Conservation (phyloP, 2,888 invertebrate species). For the Epirrita christyi region DNA sequence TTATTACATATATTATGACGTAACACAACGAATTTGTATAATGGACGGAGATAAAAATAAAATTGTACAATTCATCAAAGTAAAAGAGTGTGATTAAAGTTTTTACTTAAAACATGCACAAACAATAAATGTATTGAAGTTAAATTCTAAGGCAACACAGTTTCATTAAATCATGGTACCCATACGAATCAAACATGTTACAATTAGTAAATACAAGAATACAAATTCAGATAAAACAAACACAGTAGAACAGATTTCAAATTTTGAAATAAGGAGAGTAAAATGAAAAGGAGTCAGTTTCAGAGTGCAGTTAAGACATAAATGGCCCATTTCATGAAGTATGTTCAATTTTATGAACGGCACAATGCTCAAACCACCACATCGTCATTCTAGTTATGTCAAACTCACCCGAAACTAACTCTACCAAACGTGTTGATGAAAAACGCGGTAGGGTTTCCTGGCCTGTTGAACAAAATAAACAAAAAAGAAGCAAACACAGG, state of each 20-base stretch:
- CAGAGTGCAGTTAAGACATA: constrained; percentile 81
- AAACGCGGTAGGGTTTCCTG: constrained; percentile 88
- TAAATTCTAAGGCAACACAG: constrained; percentile 39
- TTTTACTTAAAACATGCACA: constrained; percentile 42
- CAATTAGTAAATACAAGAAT: constrained; percentile 40
- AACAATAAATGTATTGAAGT: constrained; percentile 38
- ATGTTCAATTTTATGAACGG: constrained; percentile 71
- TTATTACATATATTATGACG: constrained; percentile 25
- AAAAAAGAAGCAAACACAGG: constrained; percentile 77
- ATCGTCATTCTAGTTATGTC: constrained; percentile 79
- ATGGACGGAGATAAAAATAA: constrained; percentile 21
- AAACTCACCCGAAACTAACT: constrained; percentile 90
- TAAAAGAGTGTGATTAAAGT: constrained; percentile 14
- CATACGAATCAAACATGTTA: constrained; percentile 30
- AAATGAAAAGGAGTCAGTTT: constrained; percentile 73
- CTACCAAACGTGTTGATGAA: constrained; percentile 89
- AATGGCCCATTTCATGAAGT: constrained; percentile 70
- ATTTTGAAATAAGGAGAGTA: constrained; percentile 44
- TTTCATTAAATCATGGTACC: constrained; percentile 29
- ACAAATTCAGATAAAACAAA: constrained; percentile 36
- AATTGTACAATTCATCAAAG: constrained; percentile 15
- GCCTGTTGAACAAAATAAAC: constrained; percentile 89
- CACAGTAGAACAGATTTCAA: constrained; percentile 19
- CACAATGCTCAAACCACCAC: constrained; percentile 83
- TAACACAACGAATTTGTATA: constrained; percentile 20